Conservation (phyloP, 2,797 vertebrate genomes). For the Poecilia gillii region DNA sequence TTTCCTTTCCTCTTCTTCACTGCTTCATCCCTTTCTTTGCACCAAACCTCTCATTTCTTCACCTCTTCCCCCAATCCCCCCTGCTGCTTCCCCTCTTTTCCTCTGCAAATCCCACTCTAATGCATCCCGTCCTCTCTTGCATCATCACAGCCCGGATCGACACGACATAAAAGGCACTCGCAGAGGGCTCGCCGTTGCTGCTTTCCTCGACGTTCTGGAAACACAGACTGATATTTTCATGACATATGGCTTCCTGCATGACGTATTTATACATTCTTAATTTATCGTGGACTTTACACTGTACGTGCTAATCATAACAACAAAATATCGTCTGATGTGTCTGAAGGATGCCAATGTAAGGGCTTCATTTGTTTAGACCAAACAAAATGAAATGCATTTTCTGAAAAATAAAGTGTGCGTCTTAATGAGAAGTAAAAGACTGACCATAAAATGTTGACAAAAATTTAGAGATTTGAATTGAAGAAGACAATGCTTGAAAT, state of each 20-base stretch:
- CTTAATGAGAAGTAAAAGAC: background rate
- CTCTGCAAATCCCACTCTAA: constrained; percentile 22
- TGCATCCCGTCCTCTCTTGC: constrained; percentile 48
- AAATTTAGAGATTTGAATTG: background rate
- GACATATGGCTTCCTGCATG: constrained; percentile 16
- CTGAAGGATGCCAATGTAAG: background rate
- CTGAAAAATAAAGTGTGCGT: background rate
- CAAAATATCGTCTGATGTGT: constrained; percentile 2
- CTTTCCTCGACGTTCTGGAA: constrained; percentile 37
- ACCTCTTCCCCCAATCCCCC: constrained; percentile 15
- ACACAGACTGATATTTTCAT: constrained; percentile 20
- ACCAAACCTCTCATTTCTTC: constrained; percentile 55
- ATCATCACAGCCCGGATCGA: constrained; percentile 58
- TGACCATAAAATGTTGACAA: background rate
- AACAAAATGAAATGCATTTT: background rate
- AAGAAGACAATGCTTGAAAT: background rate
- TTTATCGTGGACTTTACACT: background rate
- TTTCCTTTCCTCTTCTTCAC: constrained; percentile 35
- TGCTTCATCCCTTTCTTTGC: constrained; percentile 42
- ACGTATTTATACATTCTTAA: constrained; percentile 10
- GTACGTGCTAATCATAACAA: constrained; percentile 3
- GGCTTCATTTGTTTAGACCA: background rate
- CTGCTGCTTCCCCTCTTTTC: constrained; percentile 15
- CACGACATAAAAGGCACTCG: constrained; percentile 54
- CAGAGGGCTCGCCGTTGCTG: constrained; percentile 22